Conservation (phyloP, 1,140 invertebrate genomes). For the Laupala kohalensis region DNA sequence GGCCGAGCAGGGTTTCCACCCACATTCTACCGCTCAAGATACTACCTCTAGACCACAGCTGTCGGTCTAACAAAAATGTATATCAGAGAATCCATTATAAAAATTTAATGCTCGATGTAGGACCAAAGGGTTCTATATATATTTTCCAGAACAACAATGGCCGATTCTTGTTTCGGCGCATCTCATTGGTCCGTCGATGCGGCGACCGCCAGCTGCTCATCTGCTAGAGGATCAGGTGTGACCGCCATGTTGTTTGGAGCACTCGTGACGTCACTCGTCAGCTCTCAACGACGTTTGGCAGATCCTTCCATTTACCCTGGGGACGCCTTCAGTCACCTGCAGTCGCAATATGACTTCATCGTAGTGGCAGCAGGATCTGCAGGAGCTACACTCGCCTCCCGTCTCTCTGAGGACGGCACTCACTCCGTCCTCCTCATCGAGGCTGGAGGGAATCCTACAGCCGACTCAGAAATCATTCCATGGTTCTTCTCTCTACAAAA, state of each 20-base stretch:
- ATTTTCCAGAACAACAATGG: no score
- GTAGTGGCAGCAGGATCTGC: constrained; percentile 38
- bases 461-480: constrained; percentile 46
- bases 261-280: neutral
- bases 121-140: no score
- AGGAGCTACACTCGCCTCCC: constrained; percentile 35
- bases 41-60: no score
- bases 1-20: no score
- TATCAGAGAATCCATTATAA: no score
- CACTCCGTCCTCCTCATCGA: constrained; percentile 71
- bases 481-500: constrained; percentile 23
- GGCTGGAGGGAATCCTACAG: constrained; percentile 68
- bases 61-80: no score
- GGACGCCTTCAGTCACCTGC: neutral
- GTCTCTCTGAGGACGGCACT: constrained; percentile 32
- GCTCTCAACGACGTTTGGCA: neutral
- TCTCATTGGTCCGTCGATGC: neutral
- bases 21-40: no score
- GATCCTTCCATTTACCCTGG: neutral
- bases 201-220: neutral
- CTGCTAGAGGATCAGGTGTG: neutral
- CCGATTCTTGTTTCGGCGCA: no score
- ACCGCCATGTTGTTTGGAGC: neutral
- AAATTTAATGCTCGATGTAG: no score
- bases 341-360: constrained; percentile 17